Evolutionary conservation across 2,113 vertebrate genomes (phyloP), one percentile per base, ranked within the genome.

Genomic region (Pteropus alecto): DNA sequence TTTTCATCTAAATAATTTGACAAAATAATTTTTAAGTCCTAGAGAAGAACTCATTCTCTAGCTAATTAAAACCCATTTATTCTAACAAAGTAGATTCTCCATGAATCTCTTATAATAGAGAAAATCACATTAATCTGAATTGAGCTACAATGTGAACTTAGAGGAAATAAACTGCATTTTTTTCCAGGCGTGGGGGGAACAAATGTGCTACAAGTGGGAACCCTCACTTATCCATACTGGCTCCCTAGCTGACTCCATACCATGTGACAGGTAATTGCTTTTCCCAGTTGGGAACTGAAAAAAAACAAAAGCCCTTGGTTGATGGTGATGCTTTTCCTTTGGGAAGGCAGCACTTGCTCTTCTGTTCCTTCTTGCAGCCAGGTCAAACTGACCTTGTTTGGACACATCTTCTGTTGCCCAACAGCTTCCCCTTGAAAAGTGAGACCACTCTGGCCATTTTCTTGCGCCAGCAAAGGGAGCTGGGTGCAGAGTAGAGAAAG

Each of bases 41-140:
- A 41, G 81, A 81, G 60, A 88, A 96, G 61, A 74, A 60, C 12
- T 92, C 12, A 30, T 30, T 89, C 63, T 74, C n/a, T 56, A 78
- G 61, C n/a, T 81, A 91, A 94, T 90, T 87, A 90, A 94, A 95
- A 85, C 10, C 18, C 46, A 65, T 38, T 82, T 46, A 28, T 16
- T 73, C 48, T 67, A 77, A 85, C 48, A 56, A 76, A 91, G n/a
- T 35, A 43, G 51, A 74, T 76, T 70, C 71, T 92, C 38, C 46
- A 14, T 26, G 60, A 61, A 51, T 13, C 9, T 83, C 65, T 26
- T 73, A 1, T 24, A 58, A 21, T 7, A 43, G 68, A 78, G 21
- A 43, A 63, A 63, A 43, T 43, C 41, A 18, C 58, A n/a, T 61
- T 51, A 63, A 58, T 61, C 67, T 15, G 38, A 73, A 30, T 11